Percentiles rank a stretch among this genome's conserved stretches.
Conservation (phyloP, 2,888 invertebrate species). For the Dolichomitus sp. region DNA sequence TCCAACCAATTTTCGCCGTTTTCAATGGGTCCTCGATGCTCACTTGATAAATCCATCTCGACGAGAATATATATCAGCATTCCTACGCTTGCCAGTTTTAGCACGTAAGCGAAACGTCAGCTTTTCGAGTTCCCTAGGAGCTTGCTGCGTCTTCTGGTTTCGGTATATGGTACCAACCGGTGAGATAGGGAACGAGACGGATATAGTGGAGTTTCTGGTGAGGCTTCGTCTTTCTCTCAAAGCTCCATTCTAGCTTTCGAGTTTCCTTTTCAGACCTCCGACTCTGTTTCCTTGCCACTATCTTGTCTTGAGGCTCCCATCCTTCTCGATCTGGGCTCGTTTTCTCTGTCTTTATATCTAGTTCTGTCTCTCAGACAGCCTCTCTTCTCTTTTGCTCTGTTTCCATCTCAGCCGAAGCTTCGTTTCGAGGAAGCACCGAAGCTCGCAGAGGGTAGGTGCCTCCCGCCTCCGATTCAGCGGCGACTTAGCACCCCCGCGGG, state of each 20-base stretch:
- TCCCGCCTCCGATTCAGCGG: slow-evolving; percentile 36
- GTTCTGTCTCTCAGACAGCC: slow-evolving; percentile 16
- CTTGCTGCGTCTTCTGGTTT: slow-evolving; percentile 38
- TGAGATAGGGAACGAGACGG: neutral
- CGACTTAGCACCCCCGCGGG: slow-evolving; percentile 61
- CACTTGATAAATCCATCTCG: slow-evolving; percentile 73
- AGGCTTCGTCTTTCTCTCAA: slow-evolving; percentile 14
- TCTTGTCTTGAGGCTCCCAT: neutral
- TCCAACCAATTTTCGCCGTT: slow-evolving; percentile 70
- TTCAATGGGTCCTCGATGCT: slow-evolving; percentile 71
- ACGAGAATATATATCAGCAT: slow-evolving; percentile 52
- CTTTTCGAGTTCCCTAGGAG: slow-evolving; percentile 73
- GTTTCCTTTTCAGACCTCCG: slow-evolving; percentile 26
- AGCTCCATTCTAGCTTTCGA: slow-evolving; percentile 16
- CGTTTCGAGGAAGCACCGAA: slow-evolving; percentile 44
- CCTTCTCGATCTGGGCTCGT: neutral
- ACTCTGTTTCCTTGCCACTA: slow-evolving; percentile 6
- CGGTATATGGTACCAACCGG: slow-evolving; percentile 40
- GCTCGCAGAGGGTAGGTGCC: slow-evolving; percentile 16
- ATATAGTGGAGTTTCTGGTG: slow-evolving; percentile 5
- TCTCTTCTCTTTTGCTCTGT: neutral
- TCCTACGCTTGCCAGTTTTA: slow-evolving; percentile 69
- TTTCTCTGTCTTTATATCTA: slow-evolving; percentile 35
- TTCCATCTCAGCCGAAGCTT: slow-evolving; percentile 33
- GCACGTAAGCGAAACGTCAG: slow-evolving; percentile 83